Base-by-base conservation (phyloP, 2,113 vertebrate species). In the Shinisaurus crocodilurus region DNA sequence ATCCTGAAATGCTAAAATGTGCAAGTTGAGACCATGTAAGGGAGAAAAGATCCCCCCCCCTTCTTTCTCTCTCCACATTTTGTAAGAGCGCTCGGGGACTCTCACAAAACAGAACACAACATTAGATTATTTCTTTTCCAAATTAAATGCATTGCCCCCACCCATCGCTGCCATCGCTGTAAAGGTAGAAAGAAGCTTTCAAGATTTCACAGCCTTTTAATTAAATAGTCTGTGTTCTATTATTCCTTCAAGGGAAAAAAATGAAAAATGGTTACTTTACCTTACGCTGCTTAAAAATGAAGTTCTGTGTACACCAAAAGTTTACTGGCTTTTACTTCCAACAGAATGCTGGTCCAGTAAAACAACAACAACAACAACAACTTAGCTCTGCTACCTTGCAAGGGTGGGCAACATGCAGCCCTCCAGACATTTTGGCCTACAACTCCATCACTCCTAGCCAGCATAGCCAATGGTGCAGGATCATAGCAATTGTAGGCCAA, bases 1-100 rank as follows among this genome's bases (percentile, higher is more conserved):
- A n/a, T 87, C 85, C 70, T 81, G 92, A 95, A 94, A 92, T 43
- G 79, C 12, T 69, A 43, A 74, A 9, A 50, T 87, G 70, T 82
- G 67, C 82, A 75, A 57, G 48, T 79, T 43, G 88, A 83, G 50
- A 60, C 1, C 0, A 37, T n/a, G 10, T 85, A 76, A 82, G 8
- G 40, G 60, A 79, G 25, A 32, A 69, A 70, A 5, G 10, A 15
- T 54, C 25, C 15, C 1, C 34, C 10, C 32, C 20, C 32, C 12
- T 43, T 18, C 27, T 6, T 29, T 25, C 25, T 67, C 13, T 54
- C 50, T n/a, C 60, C 10, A 74, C 23, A 29, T 54, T 72, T 60
- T 25, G 50, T 6, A 89, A 72, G n/a, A 43, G 9, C 4, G 0
- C 43, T 67, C 2, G 5, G 13, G 6, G n/a, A 69, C 25, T 63